Base-by-base conservation (phyloP, 2,888 invertebrate genomes). In the Pseudococcus jackbeardsleyi region DNA sequence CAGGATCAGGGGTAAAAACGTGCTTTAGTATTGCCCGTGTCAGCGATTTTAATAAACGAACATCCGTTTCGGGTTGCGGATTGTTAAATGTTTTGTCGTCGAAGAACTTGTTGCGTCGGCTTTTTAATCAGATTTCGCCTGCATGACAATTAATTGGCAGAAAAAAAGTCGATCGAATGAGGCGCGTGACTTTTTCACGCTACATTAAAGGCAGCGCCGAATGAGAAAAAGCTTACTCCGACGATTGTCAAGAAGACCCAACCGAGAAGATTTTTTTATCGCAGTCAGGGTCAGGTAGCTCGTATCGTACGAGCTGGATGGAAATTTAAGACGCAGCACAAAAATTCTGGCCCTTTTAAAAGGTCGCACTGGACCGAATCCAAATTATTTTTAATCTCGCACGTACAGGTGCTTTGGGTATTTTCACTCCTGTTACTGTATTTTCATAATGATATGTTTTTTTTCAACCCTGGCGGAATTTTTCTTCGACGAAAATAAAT, bases 121-220 rank as follows among this genome's bases (percentile, higher is more conserved):
- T 77, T 77, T 82, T 82, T 82, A 82, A 82, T 82, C 79, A 82
- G 79, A 82, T 82, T 82, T 82, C 79, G 46, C 72, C 33, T 72
- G 33, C 72, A 33, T 42, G 79, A 46, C 79, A 19, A 82, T 46
- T 82, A 82, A 82, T 72, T 82, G 79, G 72, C 72, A 33, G 9
- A 68, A 68, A 72, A 72, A 72, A 72, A 72, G 17, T 17, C 15
- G 17, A 33, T 72, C 72, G 26, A 72, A 33, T 5, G 33, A 46
- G 19, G 46, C 46, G n/a, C 79, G 77, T 64, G 33, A 82, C 79
- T 82, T 46, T 42, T 82, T 46, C 79, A 82, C 79, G 79, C 42
- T 82, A 82, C 42, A 82, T 82, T 46, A 82, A 46, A 46, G 77
- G 7, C 8, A 9, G 42, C 42, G 17, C n/a, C 15, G 33, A 77